phyloP scores from a whole-genome alignment of 2,797 vertebrate genomes.

The Syndactyla subalaris region DNA sequence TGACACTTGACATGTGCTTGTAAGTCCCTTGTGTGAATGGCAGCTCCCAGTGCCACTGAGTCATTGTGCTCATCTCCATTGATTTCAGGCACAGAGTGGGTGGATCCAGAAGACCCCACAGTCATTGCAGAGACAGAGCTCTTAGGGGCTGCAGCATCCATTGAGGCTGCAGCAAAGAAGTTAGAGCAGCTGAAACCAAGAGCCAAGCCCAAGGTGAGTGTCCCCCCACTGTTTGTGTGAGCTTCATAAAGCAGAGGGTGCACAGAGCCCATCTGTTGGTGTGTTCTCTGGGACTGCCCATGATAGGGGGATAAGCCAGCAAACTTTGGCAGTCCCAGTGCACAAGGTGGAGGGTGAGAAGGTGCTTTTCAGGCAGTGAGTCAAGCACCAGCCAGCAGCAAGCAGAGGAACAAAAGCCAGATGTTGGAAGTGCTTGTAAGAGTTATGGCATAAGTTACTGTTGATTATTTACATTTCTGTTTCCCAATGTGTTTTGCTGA shows the following conservation, averaged over 20 bases:
- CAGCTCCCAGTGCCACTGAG: conserved; percentile 2
- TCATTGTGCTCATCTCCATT: conserved; percentile 25
- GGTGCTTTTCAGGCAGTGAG: background rate
- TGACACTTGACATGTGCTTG: background rate
- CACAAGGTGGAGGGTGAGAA: background rate
- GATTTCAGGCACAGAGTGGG: conserved; percentile 91
- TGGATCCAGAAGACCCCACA: conserved; percentile 96
- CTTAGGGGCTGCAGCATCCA: conserved; percentile 95
- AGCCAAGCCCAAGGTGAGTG: conserved; percentile 95
- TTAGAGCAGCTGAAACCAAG: conserved; percentile 97
- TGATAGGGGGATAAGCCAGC: background rate
- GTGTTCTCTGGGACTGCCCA: background rate
- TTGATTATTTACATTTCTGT: background rate
- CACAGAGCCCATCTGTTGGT: background rate
- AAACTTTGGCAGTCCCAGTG: background rate
- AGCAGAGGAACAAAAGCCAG: background rate
- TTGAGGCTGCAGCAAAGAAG: conserved; percentile 99
- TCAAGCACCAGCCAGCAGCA: background rate
- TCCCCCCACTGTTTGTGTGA: background rate
- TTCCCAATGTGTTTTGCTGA: background rate
- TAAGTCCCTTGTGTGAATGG: background rate
- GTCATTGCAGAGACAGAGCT: conserved; percentile 96
- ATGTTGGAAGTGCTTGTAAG: background rate
- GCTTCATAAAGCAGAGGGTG: background rate
- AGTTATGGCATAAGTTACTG: background rate